phyloP scores from a whole-genome alignment of 2,113 vertebrate species.

The Trogon melanurus region DNA sequence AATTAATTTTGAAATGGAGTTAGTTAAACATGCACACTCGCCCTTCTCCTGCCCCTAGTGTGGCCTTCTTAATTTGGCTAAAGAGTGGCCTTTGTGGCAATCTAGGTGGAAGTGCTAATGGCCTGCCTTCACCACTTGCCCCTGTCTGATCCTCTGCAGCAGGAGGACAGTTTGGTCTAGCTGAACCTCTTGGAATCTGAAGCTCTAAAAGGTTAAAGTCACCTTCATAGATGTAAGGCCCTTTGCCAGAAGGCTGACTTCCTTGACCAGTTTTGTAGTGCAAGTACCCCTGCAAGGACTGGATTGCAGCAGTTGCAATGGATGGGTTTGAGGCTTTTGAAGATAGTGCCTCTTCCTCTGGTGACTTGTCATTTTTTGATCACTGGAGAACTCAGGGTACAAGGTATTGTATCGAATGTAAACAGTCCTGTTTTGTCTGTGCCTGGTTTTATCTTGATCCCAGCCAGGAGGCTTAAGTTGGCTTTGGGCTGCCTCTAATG shows the following conservation, averaged over 20 bases:
- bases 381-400: background rate
- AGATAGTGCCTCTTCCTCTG: background rate
- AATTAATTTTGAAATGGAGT: background rate
- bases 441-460: constrained; percentile 23
- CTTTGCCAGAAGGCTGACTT: background rate
- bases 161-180: background rate
- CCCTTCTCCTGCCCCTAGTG: background rate
- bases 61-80: background rate
- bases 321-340: background rate
- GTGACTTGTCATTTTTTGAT: background rate
- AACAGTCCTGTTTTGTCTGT: constrained; percentile 33
- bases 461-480: constrained; percentile 26
- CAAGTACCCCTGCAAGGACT: background rate
- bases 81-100: background rate
- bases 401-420: background rate
- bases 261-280: background rate
- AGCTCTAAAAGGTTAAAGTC: background rate
- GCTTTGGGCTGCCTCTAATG: constrained; percentile 23
- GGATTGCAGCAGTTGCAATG: background rate
- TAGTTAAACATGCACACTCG: background rate
- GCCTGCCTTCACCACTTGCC: background rate
- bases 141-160: background rate
- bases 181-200: background rate
- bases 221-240: background rate
- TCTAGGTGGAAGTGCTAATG: background rate